Evolutionary conservation across 2,888 invertebrate species (phyloP), one percentile per base, ranked within the genome.

Genomic region (Imbricaverruca yamaguchii): DNA sequence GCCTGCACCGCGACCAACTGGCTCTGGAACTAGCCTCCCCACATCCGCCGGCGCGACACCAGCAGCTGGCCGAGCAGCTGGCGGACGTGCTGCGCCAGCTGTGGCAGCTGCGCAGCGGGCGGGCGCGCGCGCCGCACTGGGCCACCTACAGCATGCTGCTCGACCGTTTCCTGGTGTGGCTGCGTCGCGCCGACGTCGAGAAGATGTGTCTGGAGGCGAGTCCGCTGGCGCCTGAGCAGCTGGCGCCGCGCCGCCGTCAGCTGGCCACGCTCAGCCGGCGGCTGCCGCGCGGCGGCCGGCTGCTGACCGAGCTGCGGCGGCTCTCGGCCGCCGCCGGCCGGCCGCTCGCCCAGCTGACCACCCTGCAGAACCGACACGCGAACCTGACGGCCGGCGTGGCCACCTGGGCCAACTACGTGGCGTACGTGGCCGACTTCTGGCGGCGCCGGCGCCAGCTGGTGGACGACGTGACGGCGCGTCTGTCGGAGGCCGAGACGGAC

Each of bases 1-100:
- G 89, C 97, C 97, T 80, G 97, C 98, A 83, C 98, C 98, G 2
- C 97, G 98, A 39, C 98, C 98, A 89, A 98, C 98, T 89, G 98
- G 98, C 87, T 98, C 98, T 88, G 98, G 98, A 80, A 97, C 97
- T 0, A 98, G 98, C 0, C 98, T 98, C 88, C 98, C 98, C 89
- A 98, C 98, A 89, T 97, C 97, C 88, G 92, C 96, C 7, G 98
- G 98, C 86, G 98, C 98, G 87, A 18, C 18, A 15, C 10, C 74
- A 53, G 1, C 55, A 21, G 74, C 74, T 21, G 74, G 23, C 55
- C 55, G 74, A 53, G 15, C 55, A 74, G 74, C 74, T 74, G 74
- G 74, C 74, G 55, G 21, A 9, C 3, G 74, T 74, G 74, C 74
- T 74, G 74, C 74, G 74, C 18, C 74, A 74, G 74, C 74, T 74